Evolutionary conservation across 2,797 vertebrate genomes (phyloP).

Genomic region (Propithecus deckenii): DNA sequence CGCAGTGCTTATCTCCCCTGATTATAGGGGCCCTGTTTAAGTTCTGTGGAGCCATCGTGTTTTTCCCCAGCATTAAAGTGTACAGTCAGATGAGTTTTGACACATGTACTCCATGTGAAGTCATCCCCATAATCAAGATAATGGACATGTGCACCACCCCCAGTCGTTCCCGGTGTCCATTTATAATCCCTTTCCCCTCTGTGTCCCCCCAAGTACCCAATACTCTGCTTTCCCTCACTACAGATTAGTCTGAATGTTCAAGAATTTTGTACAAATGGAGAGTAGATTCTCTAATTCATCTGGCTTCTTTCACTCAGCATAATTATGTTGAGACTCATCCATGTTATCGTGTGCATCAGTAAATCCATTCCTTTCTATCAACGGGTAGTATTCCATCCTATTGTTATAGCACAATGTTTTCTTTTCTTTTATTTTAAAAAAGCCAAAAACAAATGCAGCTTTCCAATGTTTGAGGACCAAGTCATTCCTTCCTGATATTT

Average conservation of each 20-base stretch:
- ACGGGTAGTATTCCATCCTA: background rate
- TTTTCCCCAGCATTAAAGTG: background rate
- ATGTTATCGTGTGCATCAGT: background rate
- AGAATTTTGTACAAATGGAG: background rate
- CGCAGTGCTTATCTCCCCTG: background rate
- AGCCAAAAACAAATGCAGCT: background rate
- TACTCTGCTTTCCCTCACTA: background rate
- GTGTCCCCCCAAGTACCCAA: background rate
- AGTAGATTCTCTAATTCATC: background rate
- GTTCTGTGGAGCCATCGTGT: background rate
- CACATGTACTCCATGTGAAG: background rate
- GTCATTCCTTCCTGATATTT: background rate
- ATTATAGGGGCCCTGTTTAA: background rate
- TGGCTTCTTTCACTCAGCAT: background rate
- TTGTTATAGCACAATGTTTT: background rate
- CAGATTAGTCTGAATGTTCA: background rate
- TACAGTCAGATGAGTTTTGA: background rate
- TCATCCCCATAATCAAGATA: background rate
- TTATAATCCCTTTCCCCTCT: background rate
- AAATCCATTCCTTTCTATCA: background rate
- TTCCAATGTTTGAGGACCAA: background rate
- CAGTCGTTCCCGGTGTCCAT: rapidly evolving
- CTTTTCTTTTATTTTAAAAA: background rate
- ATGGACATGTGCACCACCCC: background rate
- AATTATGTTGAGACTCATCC: background rate